phyloP scores from a whole-genome alignment of 2,113 vertebrate genomes.

The Alosa alosa region DNA sequence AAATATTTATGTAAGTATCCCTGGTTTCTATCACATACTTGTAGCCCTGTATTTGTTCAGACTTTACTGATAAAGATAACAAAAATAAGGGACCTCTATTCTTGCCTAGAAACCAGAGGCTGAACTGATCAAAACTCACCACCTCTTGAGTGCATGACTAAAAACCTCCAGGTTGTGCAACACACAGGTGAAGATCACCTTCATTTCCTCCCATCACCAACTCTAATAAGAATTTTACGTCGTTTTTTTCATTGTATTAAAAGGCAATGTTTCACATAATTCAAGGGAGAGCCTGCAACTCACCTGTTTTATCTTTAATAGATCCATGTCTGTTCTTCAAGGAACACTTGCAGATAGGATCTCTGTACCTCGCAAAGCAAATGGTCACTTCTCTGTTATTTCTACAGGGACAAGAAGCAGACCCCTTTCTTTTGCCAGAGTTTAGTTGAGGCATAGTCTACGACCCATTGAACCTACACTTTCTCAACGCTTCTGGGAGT shows the following conservation, averaged over 20 bases:
- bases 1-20: neutral
- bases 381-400: neutral
- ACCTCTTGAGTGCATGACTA: too few species aligned
- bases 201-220: neutral
- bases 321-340: neutral
- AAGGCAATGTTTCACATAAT: neutral
- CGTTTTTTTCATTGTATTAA: neutral
- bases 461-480: neutral
- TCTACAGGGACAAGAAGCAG: neutral
- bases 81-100: neutral
- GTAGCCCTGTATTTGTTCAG: neutral
- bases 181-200: too few species aligned
- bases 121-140: too few species aligned
- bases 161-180: too few species aligned
- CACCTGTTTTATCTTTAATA: neutral
- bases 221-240: neutral
- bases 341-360: too few species aligned
- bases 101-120: neutral
- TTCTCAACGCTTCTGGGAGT: neutral
- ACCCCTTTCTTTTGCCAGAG: neutral
- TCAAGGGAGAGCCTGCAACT: neutral
- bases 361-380: neutral
- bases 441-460: neutral
- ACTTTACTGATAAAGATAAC: neutral
- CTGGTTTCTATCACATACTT: neutral